Percentiles rank a stretch among this genome's conserved stretches.
Evolutionary conservation across 92 coral and sea anemone species (phyloP).

Genomic region (Epizoanthus illoricatus): DNA sequence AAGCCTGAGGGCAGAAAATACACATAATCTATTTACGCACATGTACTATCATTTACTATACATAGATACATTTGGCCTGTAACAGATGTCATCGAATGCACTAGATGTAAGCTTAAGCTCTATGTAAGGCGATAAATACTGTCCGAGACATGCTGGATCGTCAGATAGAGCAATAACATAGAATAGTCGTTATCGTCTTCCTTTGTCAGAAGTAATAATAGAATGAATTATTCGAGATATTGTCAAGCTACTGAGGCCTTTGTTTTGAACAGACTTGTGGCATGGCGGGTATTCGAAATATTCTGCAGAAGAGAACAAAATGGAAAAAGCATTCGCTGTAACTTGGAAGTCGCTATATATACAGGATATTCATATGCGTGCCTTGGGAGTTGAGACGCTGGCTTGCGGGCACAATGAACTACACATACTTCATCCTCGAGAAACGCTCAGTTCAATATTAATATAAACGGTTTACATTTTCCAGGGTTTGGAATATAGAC

Average conservation of each 20-base stretch:
- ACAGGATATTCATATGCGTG: background rate
- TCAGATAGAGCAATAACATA: too few species aligned
- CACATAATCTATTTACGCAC: too few species aligned
- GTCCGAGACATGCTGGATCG: too few species aligned
- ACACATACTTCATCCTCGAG: too few species aligned
- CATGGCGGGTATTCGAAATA: slow-evolving; percentile 7
- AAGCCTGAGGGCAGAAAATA: slow-evolving; percentile 42
- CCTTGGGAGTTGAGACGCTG: too few species aligned
- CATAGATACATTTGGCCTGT: background rate
- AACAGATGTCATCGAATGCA: background rate
- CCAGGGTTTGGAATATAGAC: background rate
- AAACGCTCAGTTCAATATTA: too few species aligned
- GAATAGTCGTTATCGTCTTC: too few species aligned
- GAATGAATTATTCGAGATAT: background rate
- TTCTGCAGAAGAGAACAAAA: background rate
- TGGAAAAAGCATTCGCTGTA: background rate
- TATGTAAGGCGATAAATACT: too few species aligned
- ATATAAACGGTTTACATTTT: background rate
- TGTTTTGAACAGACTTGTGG: background rate
- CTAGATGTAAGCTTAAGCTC: too few species aligned
- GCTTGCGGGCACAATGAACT: too few species aligned
- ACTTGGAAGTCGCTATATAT: background rate
- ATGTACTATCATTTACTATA: background rate
- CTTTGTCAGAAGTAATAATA: background rate
- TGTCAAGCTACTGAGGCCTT: background rate